phyloP scores from a whole-genome alignment of 2,888 invertebrate species.

The Drosophila birchii region DNA sequence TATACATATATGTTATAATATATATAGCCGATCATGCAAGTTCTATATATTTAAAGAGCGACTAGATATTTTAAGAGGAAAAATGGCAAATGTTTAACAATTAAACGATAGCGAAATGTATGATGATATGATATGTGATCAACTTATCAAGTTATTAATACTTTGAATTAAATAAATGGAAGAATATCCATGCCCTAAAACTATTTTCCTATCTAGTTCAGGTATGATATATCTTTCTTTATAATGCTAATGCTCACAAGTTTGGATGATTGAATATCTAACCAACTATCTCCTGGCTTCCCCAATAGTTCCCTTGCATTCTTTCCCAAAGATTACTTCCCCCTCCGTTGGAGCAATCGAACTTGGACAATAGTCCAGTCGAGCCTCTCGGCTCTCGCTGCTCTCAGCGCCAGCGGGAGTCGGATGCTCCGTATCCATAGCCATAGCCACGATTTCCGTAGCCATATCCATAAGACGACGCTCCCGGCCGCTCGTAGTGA shows the following conservation, averaged over 20 bases:
- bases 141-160: background rate
- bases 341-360: background rate
- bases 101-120: too few relatives aligned
- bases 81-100: background rate
- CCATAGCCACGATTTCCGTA: constrained; percentile 21
- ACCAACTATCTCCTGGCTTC: too few relatives aligned
- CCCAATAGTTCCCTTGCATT: background rate
- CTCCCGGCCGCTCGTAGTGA: constrained; percentile 54
- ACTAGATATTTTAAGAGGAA: background rate
- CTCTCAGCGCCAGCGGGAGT: constrained; percentile 28
- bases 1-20: too few relatives aligned
- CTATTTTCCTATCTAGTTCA: background rate
- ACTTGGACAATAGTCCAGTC: constrained; percentile 15
- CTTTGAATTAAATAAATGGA: background rate
- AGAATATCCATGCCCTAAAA: background rate
- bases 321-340: constrained; percentile 9
- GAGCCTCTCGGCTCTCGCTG: constrained; percentile 15
- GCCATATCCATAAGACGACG: constrained; percentile 23
- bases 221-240: background rate
- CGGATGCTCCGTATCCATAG: constrained; percentile 21
- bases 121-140: background rate
- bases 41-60: background rate
- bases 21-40: background rate
- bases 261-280: too few relatives aligned
- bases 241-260: too few relatives aligned